Percentiles rank a stretch among this genome's conserved stretches.
Evolutionary conservation across 92 coral and sea anemone genomes (phyloP).

Genomic region (Zoanthus gigantus): DNA sequence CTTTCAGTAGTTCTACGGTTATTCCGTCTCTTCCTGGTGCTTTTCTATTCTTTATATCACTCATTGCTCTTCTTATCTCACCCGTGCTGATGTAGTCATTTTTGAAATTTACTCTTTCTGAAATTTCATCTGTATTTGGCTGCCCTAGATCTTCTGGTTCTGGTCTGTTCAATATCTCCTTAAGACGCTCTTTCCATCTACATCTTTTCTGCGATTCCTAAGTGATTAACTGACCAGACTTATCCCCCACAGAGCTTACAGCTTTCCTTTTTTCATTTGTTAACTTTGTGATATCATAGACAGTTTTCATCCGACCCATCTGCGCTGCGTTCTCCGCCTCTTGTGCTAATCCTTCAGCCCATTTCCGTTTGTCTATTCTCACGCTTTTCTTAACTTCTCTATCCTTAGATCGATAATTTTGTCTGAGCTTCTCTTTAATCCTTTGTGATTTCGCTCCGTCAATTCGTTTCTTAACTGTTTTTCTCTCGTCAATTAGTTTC

Average conservation of each 20-base stretch:
- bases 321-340: conserved; percentile 17
- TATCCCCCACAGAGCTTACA: conserved; percentile 21
- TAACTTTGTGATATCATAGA: background rate
- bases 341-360: conserved; percentile 7
- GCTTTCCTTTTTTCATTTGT: conserved; percentile 13
- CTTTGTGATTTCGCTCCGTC: conserved; percentile 17
- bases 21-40: background rate
- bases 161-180: conserved; percentile 28
- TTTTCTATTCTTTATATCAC: background rate
- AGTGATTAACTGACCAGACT: conserved; percentile 31
- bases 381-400: conserved; percentile 15
- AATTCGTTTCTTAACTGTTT: conserved; percentile 4
- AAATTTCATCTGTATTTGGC: too few species aligned
- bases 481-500: background rate
- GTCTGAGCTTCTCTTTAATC: conserved; percentile 16
- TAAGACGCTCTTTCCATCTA: conserved; percentile 8
- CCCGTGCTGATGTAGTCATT: conserved; percentile 16
- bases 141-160: conserved; percentile 25
- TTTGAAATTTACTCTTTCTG: conserved; percentile 5
- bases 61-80: background rate
- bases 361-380: conserved; percentile 27
- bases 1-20: background rate
- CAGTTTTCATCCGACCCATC: conserved; percentile 23
- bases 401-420: conserved; percentile 14
- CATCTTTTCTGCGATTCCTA: conserved; percentile 18